Conservation (phyloP, 2,797 vertebrate genomes). For the Smutsia gigantea region DNA sequence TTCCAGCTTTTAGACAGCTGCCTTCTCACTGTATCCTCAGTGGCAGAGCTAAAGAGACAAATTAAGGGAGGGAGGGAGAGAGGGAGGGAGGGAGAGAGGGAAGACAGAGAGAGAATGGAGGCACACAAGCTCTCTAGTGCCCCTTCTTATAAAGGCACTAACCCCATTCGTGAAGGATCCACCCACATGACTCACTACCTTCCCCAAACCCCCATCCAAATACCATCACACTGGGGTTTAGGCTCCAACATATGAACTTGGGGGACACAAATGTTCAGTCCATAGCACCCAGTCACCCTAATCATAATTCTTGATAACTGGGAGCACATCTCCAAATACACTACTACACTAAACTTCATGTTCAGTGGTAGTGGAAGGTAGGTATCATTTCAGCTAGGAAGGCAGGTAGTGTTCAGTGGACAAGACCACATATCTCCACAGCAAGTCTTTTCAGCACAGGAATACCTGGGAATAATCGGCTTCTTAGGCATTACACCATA, state of each 20-base stretch:
- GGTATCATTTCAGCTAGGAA: not conserved
- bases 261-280: not conserved
- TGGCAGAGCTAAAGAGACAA: too few species aligned
- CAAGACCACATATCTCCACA: not conserved
- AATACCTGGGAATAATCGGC: conserved; percentile 35
- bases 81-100: not conserved
- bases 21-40: not conserved
- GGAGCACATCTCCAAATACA: not conserved
- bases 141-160: not conserved
- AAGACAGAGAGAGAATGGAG: not conserved
- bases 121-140: not conserved
- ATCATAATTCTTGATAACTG: not conserved
- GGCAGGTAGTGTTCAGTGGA: not conserved
- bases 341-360: not conserved
- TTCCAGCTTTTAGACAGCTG: not conserved
- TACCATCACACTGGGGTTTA: not conserved
- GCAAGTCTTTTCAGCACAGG: conserved; percentile 47
- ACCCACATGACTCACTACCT: not conserved
- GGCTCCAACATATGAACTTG: not conserved
- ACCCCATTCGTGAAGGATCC: not conserved
- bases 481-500: conserved; percentile 38
- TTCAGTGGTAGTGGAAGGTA: not conserved
- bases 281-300: not conserved
- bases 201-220: not conserved
- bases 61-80: not conserved